Base-by-base conservation (phyloP, 2,113 vertebrate genomes). In the Varanus komodoensis region DNA sequence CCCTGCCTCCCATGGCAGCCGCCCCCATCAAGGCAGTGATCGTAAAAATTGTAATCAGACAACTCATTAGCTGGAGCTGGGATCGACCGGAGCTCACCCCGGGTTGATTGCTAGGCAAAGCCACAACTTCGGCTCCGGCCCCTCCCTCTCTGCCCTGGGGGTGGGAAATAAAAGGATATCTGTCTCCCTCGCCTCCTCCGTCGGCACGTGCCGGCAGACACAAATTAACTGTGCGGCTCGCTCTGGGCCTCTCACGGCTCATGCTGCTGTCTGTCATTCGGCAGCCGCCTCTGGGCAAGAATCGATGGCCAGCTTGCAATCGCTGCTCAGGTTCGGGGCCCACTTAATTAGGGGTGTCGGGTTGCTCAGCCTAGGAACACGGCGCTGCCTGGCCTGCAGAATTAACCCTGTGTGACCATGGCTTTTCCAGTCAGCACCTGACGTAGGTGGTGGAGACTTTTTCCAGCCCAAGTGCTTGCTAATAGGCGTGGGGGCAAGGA, bases 11-110 rank as follows among this genome's bases (percentile, higher is more conserved):
- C 15, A 34, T 23, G n/a, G 29, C 9, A 21, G 38, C 7, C 52
- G 1, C 19, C 34, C 12, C 54, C 2, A 2, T 14, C 69, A 27
- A 82, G 82, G 0, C n/a, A 3, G 68, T 1, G 0, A 23, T n/a
- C 38, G 48, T 44, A 50, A 44, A 68, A 0, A 0, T 1, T 2
- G 25, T 7, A 78, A 23, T 32, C 0, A 29, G 74, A 84, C 89
- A 83, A 50, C 57, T 80, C 87, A 80, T 88, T 88, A 88, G 91
- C 89, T 8, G 21, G 2, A 38, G 6, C 0, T 9, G 89, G 92
- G 89, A 88, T 86, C 1, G 6, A 83, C 69, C 34, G 0, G 0
- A 17, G 15, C 83, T 0, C 67, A 85, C 6, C 5, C 0, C 82
- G 52, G 32, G 48, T 29, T 3, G 77, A 27, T 1, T 7, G 54